These are phyloP conservation scores for Tyrophagus putrescentiae DNA, from an alignment of 1,140 invertebrate species.

Conservation along the genomic window DNA sequence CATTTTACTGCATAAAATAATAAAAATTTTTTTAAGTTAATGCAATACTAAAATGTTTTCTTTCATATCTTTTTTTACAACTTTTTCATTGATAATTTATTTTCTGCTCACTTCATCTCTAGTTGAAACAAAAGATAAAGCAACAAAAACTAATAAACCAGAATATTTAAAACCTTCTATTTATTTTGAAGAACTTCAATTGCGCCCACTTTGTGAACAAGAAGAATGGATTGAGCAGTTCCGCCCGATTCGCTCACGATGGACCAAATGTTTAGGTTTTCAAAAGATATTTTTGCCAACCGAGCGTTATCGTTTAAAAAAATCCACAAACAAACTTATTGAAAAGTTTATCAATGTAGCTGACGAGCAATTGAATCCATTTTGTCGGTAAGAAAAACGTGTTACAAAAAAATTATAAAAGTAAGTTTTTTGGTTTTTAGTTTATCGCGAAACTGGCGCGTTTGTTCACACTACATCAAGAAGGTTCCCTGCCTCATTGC, in stretches of 20 bases:
- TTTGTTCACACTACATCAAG: background rate
- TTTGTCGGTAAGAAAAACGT: background rate
- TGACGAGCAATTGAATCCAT: background rate
- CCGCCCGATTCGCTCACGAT: background rate
- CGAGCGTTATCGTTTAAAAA: background rate
- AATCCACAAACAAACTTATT: background rate
- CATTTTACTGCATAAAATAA: no score
- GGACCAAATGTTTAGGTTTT: slow-evolving; percentile 12
- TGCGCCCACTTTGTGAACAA: background rate
- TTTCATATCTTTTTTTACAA: no score
- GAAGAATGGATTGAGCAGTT: slow-evolving; percentile 5
- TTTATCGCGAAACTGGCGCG: background rate
- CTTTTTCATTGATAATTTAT: no score
- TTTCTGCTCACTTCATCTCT: no score
- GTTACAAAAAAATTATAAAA: background rate
- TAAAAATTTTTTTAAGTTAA: no score
- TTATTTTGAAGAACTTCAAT: background rate
- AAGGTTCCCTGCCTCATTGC: background rate
- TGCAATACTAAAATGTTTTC: no score
- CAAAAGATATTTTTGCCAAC: background rate
- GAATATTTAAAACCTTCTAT: background rate
- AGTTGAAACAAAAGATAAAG: no score
- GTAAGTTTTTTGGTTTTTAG: no score
- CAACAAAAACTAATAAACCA: no score
- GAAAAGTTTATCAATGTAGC: background rate